Base-by-base conservation (phyloP, 2,888 invertebrate genomes). In the Cyclophora punctaria region DNA sequence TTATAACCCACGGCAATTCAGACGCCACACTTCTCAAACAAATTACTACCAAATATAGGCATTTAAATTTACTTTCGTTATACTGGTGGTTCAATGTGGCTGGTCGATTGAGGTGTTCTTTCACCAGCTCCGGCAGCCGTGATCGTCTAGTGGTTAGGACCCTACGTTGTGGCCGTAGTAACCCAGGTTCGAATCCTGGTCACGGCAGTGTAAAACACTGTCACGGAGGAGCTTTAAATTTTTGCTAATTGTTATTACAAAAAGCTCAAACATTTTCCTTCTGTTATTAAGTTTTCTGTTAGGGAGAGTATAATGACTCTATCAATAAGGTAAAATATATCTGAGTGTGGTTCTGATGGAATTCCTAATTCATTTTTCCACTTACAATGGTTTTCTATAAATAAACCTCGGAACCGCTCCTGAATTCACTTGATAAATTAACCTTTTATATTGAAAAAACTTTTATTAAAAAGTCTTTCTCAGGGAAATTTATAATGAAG, bases 131-230 rank as follows among this genome's bases (percentile, higher is more conserved):
- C 78, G 73, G 44, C 63, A 89, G 91, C 91, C 91, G 91, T 91
- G 91, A 91, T 91, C 91, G 91, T 92, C 90, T 91, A 92, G 91
- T 91, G 91, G 91, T 91, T 91, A 91, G 91, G 90, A 91, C 91
- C 89, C 90, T 90, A 91, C 91, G 91, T 91, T 91, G 91, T 91
- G 91, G 91, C 91, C 91, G 91, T 91, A 90, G 91, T 91, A 91
- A 92, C 91, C 91, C 91, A 91, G 91, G 91, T 92, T 91, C 91
- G 91, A 92, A 74, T 75, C 75, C 78, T 78, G 78, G 78, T 78
- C 77, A 78, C 78, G 78, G 73, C 75, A 77, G 76, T 73, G 74
- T 46, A 52, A 46, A 5, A 37, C 68, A 73, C 75, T 78, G 75
- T 76, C 73, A 56, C 74, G 73, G 74, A 58, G 71, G 74, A 70